These are phyloP conservation scores for Cryptocheilus praepositus DNA, from an alignment of 2,888 invertebrate species.

Conservation along the genomic window DNA sequence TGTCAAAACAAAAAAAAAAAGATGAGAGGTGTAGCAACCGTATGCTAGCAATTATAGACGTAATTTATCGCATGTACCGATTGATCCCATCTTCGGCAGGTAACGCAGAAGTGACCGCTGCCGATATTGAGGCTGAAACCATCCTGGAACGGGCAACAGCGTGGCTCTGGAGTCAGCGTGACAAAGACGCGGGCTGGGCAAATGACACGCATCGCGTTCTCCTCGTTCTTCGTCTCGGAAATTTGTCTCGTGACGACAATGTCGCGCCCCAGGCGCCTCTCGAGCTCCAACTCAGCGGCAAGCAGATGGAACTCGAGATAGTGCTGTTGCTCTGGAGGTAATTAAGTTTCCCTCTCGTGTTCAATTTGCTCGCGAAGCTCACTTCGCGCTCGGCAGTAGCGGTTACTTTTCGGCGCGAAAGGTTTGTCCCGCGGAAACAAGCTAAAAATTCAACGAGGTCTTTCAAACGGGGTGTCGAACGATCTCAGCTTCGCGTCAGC, in stretches of 20 bases:
- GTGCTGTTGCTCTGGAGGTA: conserved; percentile 88
- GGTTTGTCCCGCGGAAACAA: too few species aligned
- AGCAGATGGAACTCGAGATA: conserved; percentile 92
- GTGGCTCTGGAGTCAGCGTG: conserved; percentile 85
- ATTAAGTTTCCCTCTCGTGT: conserved; percentile 36
- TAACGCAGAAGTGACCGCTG: conserved; percentile 15
- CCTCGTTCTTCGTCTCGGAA: conserved; percentile 84
- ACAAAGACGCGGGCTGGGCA: conserved; percentile 87
- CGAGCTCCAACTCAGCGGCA: conserved; percentile 86
- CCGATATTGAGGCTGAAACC: conserved; percentile 72
- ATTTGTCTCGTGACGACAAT: conserved; percentile 78
- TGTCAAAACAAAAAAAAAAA: too few species aligned
- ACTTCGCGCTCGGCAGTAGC: too few species aligned
- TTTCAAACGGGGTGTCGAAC: too few species aligned
- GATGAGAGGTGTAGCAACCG: too few species aligned
- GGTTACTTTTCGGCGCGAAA: too few species aligned
- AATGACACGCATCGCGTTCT: conserved; percentile 90
- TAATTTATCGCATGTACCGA: conserved; percentile 1
- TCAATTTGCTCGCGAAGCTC: too few species aligned
- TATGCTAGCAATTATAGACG: too few species aligned
- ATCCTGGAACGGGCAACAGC: conserved; percentile 83
- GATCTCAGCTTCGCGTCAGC: too few species aligned
- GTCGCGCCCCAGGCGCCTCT: conserved; percentile 79
- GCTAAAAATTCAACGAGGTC: too few species aligned
- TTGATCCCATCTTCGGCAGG: neutral